Evolutionary conservation across 2,888 invertebrate genomes (phyloP), one percentile per base, ranked within the genome.

Genomic region (Thalpophila matura): DNA sequence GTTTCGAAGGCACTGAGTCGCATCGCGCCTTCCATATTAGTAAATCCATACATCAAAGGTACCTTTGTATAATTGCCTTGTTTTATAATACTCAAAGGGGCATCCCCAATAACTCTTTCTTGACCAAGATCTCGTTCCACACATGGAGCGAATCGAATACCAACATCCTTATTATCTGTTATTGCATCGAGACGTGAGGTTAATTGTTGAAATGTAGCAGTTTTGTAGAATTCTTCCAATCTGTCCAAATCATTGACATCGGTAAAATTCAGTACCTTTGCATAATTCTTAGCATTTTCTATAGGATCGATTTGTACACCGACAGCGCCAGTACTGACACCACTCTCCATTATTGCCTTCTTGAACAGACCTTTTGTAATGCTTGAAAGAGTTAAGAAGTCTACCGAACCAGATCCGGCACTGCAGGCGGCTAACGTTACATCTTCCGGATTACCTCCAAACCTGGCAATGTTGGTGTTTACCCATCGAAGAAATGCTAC

Each of bases 391-490:
- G 86, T 83, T 6, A 91, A 63, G 0, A 91, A 76, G 43, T 89
- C 89, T 0, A 87, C 86, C 0, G 91, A 59, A 2, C 85, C 79
- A 0, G 86, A 79, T 0, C 92, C 91, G 12, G 91, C 88, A 49
- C 91, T 91, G 37, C 67, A 86, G 1, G 90, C 91, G 1, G 53
- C 51, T 20, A 92, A 59, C 0, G 90, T 89, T 2, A 92, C 84
- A 47, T 91, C 89, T 29, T 87, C 59, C 22, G 91, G 86, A 38
- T 91, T 88, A 1, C 91, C 91, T 16, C 89, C 89, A 51, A 89
- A 91, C n/a, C 55, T 77, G 1, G 80, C 88, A 42, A 91, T 90
- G 60, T 92, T 91, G 5, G 74, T 72, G 31, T 87, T 78, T 0
- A 89, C 83, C 89, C 89, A 89, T 0, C 77, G 81, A 5, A 91